Conservation (phyloP, 92 coral and sea anemone genomes). For the Paramuricea clavata region DNA sequence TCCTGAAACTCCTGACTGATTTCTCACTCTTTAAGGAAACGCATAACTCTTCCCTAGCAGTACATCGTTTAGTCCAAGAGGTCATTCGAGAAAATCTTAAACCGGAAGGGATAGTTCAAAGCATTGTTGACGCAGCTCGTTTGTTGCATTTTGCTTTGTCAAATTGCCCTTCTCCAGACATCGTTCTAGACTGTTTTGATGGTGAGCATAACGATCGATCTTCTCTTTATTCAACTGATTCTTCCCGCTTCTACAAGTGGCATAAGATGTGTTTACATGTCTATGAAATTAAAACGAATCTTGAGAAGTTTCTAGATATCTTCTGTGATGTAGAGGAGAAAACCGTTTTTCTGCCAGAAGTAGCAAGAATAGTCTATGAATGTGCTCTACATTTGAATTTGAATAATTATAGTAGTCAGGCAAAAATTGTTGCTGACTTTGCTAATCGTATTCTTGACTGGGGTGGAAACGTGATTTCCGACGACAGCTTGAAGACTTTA, state of each 20-base stretch:
- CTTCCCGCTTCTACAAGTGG: conserved; percentile 13
- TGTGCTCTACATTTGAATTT: conserved; percentile 46
- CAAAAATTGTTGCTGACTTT: conserved; percentile 25
- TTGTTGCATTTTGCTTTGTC: conserved; percentile 72
- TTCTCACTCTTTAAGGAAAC: conserved; percentile 84
- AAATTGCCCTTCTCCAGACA: conserved; percentile 19
- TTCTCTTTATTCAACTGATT: neutral
- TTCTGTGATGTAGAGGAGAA: neutral
- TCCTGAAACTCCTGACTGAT: conserved; percentile 75
- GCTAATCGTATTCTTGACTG: conserved; percentile 36
- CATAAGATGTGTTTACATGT: neutral
- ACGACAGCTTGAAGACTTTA: neutral
- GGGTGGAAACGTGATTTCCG: neutral
- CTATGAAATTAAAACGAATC: neutral
- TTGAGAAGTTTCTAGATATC: neutral
- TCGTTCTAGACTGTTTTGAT: neutral
- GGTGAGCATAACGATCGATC: neutral
- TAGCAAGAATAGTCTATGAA: conserved; percentile 39
- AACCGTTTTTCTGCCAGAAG: conserved; percentile 28
- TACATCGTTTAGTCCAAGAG: conserved; percentile 92
- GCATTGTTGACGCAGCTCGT: conserved; percentile 70
- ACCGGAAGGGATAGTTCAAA: conserved; percentile 23
- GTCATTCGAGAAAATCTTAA: conserved; percentile 73
- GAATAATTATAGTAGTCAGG: conserved; percentile 21
- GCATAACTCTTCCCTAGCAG: conserved; percentile 69